phyloP scores from a whole-genome alignment of 2,113 vertebrate species.

The Zosterops lateralis region DNA sequence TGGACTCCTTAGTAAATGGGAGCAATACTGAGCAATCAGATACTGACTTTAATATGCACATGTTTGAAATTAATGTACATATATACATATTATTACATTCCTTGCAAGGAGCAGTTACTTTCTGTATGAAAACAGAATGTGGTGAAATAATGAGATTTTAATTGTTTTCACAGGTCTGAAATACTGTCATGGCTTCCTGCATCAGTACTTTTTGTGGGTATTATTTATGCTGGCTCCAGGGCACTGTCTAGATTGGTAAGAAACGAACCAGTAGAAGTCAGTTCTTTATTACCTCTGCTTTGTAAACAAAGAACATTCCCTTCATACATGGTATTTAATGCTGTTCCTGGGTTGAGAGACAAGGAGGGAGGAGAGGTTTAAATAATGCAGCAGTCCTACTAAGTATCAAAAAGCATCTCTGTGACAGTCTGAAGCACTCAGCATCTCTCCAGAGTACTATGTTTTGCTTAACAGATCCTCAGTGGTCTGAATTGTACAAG shows the following conservation, averaged over 20 bases:
- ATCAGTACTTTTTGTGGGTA: slow-evolving; percentile 87
- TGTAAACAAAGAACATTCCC: not conserved
- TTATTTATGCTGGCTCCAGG: slow-evolving; percentile 93
- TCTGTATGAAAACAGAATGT: not conserved
- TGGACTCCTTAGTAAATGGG: not conserved
- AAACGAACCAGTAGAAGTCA: not conserved
- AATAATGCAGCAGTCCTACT: not conserved
- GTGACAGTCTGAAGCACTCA: not conserved
- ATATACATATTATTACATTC: not conserved
- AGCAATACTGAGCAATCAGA: not conserved
- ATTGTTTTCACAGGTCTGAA: slow-evolving; percentile 76
- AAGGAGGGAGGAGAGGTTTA: not conserved
- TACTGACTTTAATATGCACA: not conserved
- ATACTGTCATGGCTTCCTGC: slow-evolving; percentile 87
- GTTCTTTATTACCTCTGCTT: not conserved
- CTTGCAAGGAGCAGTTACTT: not conserved
- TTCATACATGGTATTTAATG: not conserved
- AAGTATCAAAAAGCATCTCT: not conserved
- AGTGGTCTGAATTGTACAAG: not conserved
- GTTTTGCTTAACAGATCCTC: not conserved
- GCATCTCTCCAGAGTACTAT: not conserved
- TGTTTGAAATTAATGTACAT: not conserved
- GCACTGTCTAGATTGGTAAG: slow-evolving; percentile 89
- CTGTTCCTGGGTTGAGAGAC: not conserved
- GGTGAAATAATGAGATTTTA: not conserved